A percentile compares a stretch with the other conserved stretches of the same genome.
These are phyloP conservation scores for Nomada fucata DNA, from an alignment of 2,888 invertebrate species.

Conservation along the genomic window DNA sequence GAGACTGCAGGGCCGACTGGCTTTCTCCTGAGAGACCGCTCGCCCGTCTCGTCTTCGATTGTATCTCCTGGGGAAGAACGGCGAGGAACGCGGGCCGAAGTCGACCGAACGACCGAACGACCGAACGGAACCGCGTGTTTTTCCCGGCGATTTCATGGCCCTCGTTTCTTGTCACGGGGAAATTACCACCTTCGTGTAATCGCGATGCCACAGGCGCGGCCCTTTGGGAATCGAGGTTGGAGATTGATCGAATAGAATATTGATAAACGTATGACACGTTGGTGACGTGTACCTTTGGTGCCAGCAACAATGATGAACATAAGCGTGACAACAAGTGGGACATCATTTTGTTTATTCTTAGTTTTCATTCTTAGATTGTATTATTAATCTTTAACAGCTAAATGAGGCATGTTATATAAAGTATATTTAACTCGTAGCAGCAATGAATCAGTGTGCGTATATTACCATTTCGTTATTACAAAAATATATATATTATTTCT, in stretches of 20 bases:
- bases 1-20: conserved; percentile 62
- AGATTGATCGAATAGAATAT: not conserved
- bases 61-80: conserved; percentile 18
- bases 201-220: not conserved
- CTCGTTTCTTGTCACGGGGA: not conserved
- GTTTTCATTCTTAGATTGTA: no score
- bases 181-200: not conserved
- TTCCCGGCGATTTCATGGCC: not conserved
- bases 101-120: conserved; percentile 38
- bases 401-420: no score
- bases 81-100: not conserved
- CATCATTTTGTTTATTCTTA: no score
- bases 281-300: no score
- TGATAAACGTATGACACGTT: no score
- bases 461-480: no score
- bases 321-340: no score
- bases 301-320: no score
- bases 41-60: conserved; percentile 38
- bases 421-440: no score
- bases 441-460: no score
- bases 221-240: not conserved
- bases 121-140: not conserved
- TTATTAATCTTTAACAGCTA: no score
- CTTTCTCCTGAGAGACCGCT: conserved; percentile 6
- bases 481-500: no score